Evolutionary conservation across 2,888 invertebrate species (phyloP).

Genomic region (Drosophila formosana): DNA sequence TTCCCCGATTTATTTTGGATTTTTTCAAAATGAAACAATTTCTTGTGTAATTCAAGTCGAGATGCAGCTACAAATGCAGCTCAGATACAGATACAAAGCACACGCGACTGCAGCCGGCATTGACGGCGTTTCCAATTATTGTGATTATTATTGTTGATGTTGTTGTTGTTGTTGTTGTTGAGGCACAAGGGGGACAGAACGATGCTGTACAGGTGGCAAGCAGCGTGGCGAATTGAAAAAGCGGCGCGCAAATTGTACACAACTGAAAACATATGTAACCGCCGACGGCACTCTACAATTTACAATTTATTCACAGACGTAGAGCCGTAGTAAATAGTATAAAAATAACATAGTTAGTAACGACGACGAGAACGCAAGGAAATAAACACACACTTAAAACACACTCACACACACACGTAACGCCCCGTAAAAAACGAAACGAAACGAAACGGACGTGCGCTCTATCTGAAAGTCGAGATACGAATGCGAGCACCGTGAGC

Average conservation of each 20-base stretch:
- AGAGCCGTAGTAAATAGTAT: constrained; percentile 60
- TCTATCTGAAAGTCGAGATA: constrained; percentile 68
- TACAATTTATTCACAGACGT: constrained; percentile 13
- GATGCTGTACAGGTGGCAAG: constrained; percentile 59
- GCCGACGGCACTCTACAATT: constrained; percentile 14
- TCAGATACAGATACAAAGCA: constrained; percentile 28
- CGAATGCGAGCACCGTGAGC: constrained; percentile 63
- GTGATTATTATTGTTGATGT: constrained; percentile 18
- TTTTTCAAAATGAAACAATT: constrained; percentile 33
- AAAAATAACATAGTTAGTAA: constrained; percentile 64
- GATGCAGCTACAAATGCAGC: constrained; percentile 1
- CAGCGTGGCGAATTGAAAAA: constrained; percentile 59
- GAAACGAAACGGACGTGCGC: constrained; percentile 63
- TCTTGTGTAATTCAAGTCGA: constrained; percentile 16
- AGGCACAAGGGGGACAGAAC: neutral
- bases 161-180: constrained; percentile 11
- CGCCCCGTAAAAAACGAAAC: constrained; percentile 21
- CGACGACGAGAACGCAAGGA: constrained; percentile 65
- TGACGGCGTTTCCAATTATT: constrained; percentile 56
- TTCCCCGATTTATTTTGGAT: constrained; percentile 12
- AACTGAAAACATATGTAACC: constrained; percentile 45
- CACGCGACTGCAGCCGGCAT: constrained; percentile 66
- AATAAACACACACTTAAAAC: constrained; percentile 65
- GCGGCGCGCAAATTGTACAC: constrained; percentile 50
- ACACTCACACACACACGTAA: constrained; percentile 48